phyloP scores from a whole-genome alignment of 2,797 vertebrate species.

The Smutsia gigantea region DNA sequence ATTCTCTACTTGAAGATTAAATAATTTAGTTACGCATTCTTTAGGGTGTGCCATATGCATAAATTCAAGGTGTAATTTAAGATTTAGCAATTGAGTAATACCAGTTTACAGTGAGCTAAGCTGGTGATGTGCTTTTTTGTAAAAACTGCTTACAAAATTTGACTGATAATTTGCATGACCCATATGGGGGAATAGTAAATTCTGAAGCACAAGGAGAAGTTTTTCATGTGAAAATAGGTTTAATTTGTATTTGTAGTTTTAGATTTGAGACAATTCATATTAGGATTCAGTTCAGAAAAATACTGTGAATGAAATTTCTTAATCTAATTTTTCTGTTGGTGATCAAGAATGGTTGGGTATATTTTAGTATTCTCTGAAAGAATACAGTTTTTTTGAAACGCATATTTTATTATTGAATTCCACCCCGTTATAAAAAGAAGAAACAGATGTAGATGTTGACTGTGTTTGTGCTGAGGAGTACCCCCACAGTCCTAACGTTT shows the following conservation, averaged over 20 bases:
- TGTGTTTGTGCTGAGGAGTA: neutral
- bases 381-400: neutral
- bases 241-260: neutral
- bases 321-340: neutral
- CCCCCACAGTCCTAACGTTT: neutral
- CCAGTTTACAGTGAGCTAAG: neutral
- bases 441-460: neutral
- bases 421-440: neutral
- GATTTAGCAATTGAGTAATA: neutral
- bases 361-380: neutral
- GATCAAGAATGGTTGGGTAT: neutral
- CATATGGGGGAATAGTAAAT: neutral
- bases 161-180: neutral
- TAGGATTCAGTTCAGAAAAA: slow-evolving; percentile 35
- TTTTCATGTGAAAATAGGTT: neutral
- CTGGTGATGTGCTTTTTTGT: slow-evolving; percentile 20
- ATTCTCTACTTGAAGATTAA: neutral
- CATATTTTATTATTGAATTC: slow-evolving; percentile 6
- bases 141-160: neutral
- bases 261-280: neutral
- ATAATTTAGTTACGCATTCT: neutral
- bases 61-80: neutral
- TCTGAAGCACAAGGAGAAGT: neutral
- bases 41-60: neutral
- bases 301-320: slow-evolving; percentile 10